phyloP scores from a whole-genome alignment of 2,888 invertebrate genomes.

The Bellardia pandia region DNA sequence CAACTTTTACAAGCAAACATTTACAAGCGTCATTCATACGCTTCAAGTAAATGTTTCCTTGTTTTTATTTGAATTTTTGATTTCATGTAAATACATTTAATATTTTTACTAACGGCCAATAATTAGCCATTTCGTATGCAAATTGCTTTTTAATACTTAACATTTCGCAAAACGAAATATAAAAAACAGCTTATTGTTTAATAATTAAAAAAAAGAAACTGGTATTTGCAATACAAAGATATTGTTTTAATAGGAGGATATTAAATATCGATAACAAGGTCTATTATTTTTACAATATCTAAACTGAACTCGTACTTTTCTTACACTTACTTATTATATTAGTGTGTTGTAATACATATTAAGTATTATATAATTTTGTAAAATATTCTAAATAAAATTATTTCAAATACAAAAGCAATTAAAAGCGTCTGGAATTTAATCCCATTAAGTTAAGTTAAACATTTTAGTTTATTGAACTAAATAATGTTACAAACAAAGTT shows the following conservation, averaged over 20 bases:
- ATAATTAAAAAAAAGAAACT: neutral
- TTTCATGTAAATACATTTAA: slow-evolving; percentile 30
- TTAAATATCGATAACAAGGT: slow-evolving; percentile 34
- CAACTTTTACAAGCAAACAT: neutral
- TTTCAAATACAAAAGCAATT: slow-evolving; percentile 30
- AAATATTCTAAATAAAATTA: neutral
- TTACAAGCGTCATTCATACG: neutral
- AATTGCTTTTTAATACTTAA: slow-evolving; percentile 55
- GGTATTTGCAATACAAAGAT: neutral
- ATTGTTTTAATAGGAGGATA: slow-evolving; percentile 37
- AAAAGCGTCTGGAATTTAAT: slow-evolving; percentile 15
- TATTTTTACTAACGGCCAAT: slow-evolving; percentile 47
- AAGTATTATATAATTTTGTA: slow-evolving; percentile 26
- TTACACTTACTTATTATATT: no score
- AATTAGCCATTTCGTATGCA: slow-evolving; percentile 62
- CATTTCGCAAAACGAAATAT: neutral
- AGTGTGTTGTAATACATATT: neutral
- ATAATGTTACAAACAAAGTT: neutral
- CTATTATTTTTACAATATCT: neutral
- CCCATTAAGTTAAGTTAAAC: neutral
- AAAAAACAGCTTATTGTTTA: neutral
- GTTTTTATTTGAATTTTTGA: slow-evolving; percentile 18
- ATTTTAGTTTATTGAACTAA: slow-evolving; percentile 23
- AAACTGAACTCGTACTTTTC: no score
- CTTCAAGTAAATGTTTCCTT: slow-evolving; percentile 40